Evolutionary conservation across 2,888 invertebrate genomes (phyloP).

Genomic region (Beris morrisii): DNA sequence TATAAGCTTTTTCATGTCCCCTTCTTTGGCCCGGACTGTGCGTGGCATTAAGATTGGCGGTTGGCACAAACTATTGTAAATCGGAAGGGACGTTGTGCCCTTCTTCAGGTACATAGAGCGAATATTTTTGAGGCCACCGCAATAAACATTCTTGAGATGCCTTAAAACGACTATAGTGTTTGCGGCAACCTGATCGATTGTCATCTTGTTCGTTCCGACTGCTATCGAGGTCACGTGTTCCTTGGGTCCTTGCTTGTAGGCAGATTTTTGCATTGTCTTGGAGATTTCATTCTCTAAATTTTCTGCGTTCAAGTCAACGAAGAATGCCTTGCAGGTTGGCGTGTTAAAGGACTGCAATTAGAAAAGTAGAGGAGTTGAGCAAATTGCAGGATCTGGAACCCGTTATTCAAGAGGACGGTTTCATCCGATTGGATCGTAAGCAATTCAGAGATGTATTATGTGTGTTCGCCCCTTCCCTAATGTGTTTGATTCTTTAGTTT

Average conservation of each 20-base stretch:
- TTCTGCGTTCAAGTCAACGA: constrained; percentile 62
- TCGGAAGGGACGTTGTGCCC: constrained; percentile 49
- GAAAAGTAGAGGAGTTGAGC: neutral
- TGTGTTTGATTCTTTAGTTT: too few relatives aligned
- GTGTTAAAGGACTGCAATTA: neutral
- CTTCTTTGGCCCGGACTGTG: constrained; percentile 48
- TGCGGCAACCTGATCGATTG: constrained; percentile 63
- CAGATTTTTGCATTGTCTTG: constrained; percentile 63
- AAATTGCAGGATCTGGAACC: neutral
- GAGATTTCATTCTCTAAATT: constrained; percentile 65
- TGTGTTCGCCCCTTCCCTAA: too few relatives aligned
- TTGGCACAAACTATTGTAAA: constrained; percentile 48
- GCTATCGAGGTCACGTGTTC: constrained; percentile 66
- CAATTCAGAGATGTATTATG: too few relatives aligned
- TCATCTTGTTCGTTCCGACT: constrained; percentile 70
- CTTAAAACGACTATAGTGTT: constrained; percentile 67
- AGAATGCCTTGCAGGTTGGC: constrained; percentile 44
- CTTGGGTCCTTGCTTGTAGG: constrained; percentile 63
- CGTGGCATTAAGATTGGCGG: constrained; percentile 46
- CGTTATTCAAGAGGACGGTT: constrained; percentile 46
- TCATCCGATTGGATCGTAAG: too few relatives aligned
- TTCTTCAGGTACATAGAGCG: constrained; percentile 68
- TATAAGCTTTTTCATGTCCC: constrained; percentile 50
- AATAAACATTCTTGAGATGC: constrained; percentile 63
- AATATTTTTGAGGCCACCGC: constrained; percentile 77